Evolutionary conservation across 2,113 vertebrate species (phyloP), one percentile per base, ranked within the genome.

Genomic region (Amphiprion ocellaris): DNA sequence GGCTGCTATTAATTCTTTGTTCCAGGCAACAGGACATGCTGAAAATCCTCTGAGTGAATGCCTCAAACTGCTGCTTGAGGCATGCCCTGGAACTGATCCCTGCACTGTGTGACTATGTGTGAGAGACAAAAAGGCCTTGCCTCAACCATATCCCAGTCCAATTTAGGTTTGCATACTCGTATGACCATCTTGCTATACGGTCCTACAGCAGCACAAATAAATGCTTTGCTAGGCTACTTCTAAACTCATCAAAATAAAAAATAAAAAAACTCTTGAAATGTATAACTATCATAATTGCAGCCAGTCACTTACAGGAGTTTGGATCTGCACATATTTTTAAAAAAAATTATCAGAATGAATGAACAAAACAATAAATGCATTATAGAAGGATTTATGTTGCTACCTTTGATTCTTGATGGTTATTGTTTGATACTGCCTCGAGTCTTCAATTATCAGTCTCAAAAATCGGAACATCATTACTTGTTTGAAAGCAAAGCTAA

Each of bases 21-120:
- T 81, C 82, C 81, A 69, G 71, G 49, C 70, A 82, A 80, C 77
- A 83, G 61, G 68, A 90, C 76, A 87, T 73, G 84, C 72, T 87
- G 28, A 67, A 92, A 92, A 94, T 92, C 92, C 90, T 79, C 63
- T 75, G 83, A 88, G 82, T 90, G 87, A 76, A 90, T 83, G 71
- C 75, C 87, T 84, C 89, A 87, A 71, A 65, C 63, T 87, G 84
- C 81, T 80, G 81, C 81, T 77, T 30, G 78, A 77, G 76, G 76
- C 88, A 84, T 71, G 62, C 79, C 85, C 82, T 87, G 89, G 92
- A 94, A 93, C 93, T 90, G 86, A 92, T 93, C 92, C 89, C 41
- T 66, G 26, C 17, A 21, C 50, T 73, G 46, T 83, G 53, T 58
- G 77, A 37, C 54, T 54, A 33, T 58, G 52, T 62, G 64, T 41